Evolutionary conservation across 2,888 invertebrate species (phyloP), one percentile per base, ranked within the genome.

Genomic region (Drosophila siamana): DNA sequence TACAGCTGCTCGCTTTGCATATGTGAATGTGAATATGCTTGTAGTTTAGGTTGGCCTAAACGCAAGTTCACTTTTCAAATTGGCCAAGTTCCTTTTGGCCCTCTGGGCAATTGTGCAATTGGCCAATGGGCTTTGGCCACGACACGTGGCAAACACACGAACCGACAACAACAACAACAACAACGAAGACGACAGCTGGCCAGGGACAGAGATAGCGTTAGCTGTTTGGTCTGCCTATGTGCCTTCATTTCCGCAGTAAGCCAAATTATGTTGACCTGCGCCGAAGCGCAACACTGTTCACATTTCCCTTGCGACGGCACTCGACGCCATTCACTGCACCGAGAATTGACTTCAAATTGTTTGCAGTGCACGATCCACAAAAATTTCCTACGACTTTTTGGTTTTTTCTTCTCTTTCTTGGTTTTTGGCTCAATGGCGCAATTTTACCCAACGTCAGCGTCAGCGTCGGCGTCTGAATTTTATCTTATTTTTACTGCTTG

Each of bases 141-240:
- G 88, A 85, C 86, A 86, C 86, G 86, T 86, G 86, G 87, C 87
- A 84, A 78, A 74, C 86, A 85, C 86, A 86, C 86, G 80, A 84
- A 73, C 74, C 71, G 16, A 64, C 50, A 11, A 13, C n/a, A 63
- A 5, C 38, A 30, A 28, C 57, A 64, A 50, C 50, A 65, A n/a
- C n/a, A n/a, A n/a, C n/a, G n/a, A 30, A 46, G 55, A 48, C 79
- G 60, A 83, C 87, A 87, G 87, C 65, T 83, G 87, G 76, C 60
- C 68, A 69, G 38, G 30, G 54, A 69, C 48, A 74, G 65, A 67
- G 80, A 63, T 33, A 66, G 80, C 55, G 19, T 65, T 68, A 64
- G 59, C 7, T 61, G 38, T 57, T 50, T 48, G 50, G 22, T 11
- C 38, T 44, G 59, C 44, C 65, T 55, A 48, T 43, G 47, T 57